Percentiles rank a stretch among this genome's conserved stretches.
Evolutionary conservation across 2,888 invertebrate species (phyloP).

Genomic region (Hirtodrosophila alboralis): DNA sequence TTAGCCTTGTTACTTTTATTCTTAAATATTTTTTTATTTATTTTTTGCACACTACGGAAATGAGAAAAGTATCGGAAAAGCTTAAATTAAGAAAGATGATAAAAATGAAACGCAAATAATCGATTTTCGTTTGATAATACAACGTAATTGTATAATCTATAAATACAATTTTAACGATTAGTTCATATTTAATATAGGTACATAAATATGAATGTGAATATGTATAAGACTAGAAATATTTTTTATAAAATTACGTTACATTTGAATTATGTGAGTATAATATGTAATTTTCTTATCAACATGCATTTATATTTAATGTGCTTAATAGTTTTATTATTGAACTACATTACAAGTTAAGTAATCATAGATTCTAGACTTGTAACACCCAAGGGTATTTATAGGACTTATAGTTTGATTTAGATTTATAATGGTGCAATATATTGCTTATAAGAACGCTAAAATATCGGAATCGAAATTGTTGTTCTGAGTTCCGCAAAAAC

Average conservation of each 20-base stretch:
- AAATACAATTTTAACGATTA: slow-evolving; percentile 35
- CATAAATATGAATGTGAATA: slow-evolving; percentile 1
- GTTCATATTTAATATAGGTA: slow-evolving; percentile 10
- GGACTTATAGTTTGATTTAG: not conserved
- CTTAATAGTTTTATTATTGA: slow-evolving; percentile 32
- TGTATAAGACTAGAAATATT: not conserved
- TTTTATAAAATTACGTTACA: too few species aligned
- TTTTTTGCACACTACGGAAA: slow-evolving; percentile 4
- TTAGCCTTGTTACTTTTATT: slow-evolving; percentile 13
- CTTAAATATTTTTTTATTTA: not conserved
- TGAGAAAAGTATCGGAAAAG: not conserved
- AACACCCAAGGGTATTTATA: slow-evolving; percentile 23
- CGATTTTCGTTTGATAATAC: slow-evolving; percentile 30
- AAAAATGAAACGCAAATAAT: slow-evolving; percentile 18
- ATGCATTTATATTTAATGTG: slow-evolving; percentile 1
- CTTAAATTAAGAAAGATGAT: not conserved
- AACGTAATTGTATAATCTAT: slow-evolving; percentile 44
- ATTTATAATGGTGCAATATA: not conserved
- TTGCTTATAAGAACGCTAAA: too few species aligned
- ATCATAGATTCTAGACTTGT: not conserved
- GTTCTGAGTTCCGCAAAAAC: too few species aligned
- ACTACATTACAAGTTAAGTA: too few species aligned
- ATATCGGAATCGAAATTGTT: too few species aligned
- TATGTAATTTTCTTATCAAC: slow-evolving; percentile 23
- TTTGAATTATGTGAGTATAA: not conserved